These are phyloP conservation scores for Aphidius gifuensis DNA, from an alignment of 1,140 invertebrate species.

Conservation along the genomic window DNA sequence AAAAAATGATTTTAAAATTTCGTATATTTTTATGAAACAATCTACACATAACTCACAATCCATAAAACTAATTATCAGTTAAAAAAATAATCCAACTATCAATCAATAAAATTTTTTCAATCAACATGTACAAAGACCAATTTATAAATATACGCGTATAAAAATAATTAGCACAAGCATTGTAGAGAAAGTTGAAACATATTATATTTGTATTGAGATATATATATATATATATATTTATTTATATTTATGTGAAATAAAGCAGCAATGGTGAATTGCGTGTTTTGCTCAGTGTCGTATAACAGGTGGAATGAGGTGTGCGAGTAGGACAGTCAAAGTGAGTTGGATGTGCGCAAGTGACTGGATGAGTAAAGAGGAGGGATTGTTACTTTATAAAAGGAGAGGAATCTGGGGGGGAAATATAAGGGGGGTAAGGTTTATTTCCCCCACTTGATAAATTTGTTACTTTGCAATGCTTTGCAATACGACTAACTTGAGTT, in stretches of 20 bases:
- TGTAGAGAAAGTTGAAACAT: too few species aligned
- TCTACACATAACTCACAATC: too few species aligned
- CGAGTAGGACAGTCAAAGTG: neutral
- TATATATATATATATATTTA: neutral
- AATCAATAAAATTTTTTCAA: too few species aligned
- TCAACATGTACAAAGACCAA: too few species aligned
- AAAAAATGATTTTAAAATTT: too few species aligned
- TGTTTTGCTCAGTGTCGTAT: slow-evolving; percentile 33
- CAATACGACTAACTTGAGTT: slow-evolving; percentile 35
- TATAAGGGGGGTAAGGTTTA: slow-evolving; percentile 16
- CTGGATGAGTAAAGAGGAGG: slow-evolving; percentile 9
- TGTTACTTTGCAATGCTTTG: slow-evolving; percentile 27
- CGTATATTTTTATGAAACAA: too few species aligned
- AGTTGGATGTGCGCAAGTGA: neutral
- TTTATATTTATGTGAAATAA: slow-evolving; percentile 1
- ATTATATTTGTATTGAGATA: too few species aligned
- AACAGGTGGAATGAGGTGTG: slow-evolving; percentile 44
- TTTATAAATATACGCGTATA: too few species aligned
- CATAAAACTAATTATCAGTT: too few species aligned
- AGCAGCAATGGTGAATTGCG: neutral
- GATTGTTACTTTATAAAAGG: neutral
- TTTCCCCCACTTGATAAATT: slow-evolving; percentile 37
- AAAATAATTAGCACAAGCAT: too few species aligned
- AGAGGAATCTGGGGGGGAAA: neutral
- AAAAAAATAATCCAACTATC: too few species aligned